Conservation (phyloP, 2,888 invertebrate species). For the Alloplasta piceator region DNA sequence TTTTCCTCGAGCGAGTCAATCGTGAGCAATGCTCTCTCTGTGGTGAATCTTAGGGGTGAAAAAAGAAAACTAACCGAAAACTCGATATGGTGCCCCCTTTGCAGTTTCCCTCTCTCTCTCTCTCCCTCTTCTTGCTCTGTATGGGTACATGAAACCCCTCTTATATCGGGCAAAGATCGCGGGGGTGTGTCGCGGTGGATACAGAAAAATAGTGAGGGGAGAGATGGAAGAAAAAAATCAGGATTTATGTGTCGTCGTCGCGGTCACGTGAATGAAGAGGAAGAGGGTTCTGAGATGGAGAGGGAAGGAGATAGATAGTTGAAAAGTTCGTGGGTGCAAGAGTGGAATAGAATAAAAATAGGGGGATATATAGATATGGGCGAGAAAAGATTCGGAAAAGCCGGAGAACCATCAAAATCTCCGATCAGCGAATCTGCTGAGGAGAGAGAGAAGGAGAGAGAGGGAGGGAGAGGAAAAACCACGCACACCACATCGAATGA, state of each 20-base stretch:
- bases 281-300: conserved; percentile 30
- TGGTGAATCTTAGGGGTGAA: conserved; percentile 36
- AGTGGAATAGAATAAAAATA: conserved; percentile 56
- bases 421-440: conserved; percentile 52
- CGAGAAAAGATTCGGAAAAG: conserved; percentile 48
- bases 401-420: conserved; percentile 28
- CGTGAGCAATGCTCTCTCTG: conserved; percentile 39
- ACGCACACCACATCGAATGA: conserved; percentile 48
- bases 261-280: conserved; percentile 13
- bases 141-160: conserved; percentile 9
- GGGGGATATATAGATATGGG: conserved; percentile 46
- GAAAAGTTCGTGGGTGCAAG: conserved; percentile 21
- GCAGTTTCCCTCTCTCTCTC: conserved; percentile 4
- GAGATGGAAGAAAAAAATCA: conserved; percentile 51
- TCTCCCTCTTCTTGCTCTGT: conserved; percentile 13
- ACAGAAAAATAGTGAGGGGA: conserved; percentile 36
- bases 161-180: conserved; percentile 37
- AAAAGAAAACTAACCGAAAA: conserved; percentile 17
- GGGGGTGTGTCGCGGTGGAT: conserved; percentile 41
- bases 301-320: conserved; percentile 32
- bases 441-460: conserved; percentile 43
- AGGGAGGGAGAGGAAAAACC: conserved; percentile 5
- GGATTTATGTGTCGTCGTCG: conserved; percentile 66
- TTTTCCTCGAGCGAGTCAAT: conserved; percentile 66
- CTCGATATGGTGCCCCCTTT: conserved; percentile 33